A percentile compares a stretch with the other conserved stretches of the same genome.
These are phyloP conservation scores for Dioctria rufipes DNA, from an alignment of 2,888 invertebrate species.

Conservation along the genomic window DNA sequence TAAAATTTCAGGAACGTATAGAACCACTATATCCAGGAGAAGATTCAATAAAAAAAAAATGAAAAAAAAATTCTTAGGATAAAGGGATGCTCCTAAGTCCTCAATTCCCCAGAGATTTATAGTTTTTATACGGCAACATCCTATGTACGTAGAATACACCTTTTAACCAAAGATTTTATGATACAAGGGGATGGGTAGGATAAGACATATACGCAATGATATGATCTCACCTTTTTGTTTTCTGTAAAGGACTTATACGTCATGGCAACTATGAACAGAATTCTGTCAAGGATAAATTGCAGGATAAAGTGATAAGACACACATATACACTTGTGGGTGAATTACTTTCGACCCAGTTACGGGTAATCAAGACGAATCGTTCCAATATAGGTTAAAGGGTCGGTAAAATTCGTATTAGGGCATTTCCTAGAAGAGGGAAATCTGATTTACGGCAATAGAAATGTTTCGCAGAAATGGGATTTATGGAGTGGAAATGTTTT, in stretches of 20 bases:
- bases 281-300: conserved; percentile 19
- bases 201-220: background rate
- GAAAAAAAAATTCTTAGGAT: too few species aligned
- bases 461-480: conserved; percentile 2
- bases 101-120: too few species aligned
- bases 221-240: conserved; percentile 17
- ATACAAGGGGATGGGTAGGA: background rate
- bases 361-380: conserved; percentile 39
- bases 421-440: background rate
- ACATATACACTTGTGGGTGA: conserved; percentile 2
- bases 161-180: background rate
- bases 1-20: too few species aligned
- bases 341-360: conserved; percentile 33
- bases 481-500: conserved; percentile 25
- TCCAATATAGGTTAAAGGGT: conserved; percentile 34
- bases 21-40: too few species aligned
- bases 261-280: background rate
- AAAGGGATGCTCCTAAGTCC: too few species aligned
- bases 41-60: too few species aligned
- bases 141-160: background rate
- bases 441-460: conserved; percentile 26
- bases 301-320: conserved; percentile 31
- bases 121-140: too few species aligned
- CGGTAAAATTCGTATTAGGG: conserved; percentile 40
- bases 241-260: background rate